phyloP scores from a whole-genome alignment of 2,888 invertebrate genomes.

The Scrobipalpa costella region DNA sequence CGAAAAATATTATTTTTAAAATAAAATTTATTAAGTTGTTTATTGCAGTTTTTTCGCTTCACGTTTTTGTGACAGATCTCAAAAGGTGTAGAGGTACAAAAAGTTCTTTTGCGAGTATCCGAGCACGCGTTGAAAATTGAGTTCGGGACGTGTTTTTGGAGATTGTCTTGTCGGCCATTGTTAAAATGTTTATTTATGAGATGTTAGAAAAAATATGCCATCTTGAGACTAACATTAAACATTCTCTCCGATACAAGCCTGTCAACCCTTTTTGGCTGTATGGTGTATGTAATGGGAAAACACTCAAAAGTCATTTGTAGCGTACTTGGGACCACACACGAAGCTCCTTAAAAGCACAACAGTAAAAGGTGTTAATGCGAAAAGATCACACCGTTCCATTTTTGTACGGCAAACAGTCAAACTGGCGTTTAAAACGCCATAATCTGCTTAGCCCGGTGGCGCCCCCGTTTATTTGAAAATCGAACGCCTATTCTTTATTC shows the following conservation, averaged over 20 bases:
- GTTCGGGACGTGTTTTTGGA: slow-evolving; percentile 38
- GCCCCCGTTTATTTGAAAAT: slow-evolving; percentile 62
- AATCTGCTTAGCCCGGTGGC: slow-evolving; percentile 69
- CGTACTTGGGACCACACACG: slow-evolving; percentile 67
- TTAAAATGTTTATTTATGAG: slow-evolving; percentile 40
- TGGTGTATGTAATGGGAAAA: neutral
- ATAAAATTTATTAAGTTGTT: slow-evolving; percentile 55
- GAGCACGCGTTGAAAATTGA: slow-evolving; percentile 71
- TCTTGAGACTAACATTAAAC: neutral
- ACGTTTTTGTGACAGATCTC: slow-evolving; percentile 54
- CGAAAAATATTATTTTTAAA: slow-evolving; percentile 7
- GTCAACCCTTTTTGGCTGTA: neutral
- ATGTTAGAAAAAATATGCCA: neutral
- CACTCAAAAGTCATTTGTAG: slow-evolving; percentile 26
- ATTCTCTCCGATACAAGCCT: too few relatives aligned
- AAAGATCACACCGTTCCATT: slow-evolving; percentile 70
- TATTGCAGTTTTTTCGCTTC: slow-evolving; percentile 56
- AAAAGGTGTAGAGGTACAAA: slow-evolving; percentile 64
- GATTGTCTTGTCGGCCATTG: slow-evolving; percentile 47
- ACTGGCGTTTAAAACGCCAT: slow-evolving; percentile 66
- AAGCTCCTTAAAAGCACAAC: slow-evolving; percentile 64
- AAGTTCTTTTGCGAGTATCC: slow-evolving; percentile 53
- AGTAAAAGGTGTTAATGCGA: slow-evolving; percentile 79
- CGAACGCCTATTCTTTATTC: slow-evolving; percentile 46
- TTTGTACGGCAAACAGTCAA: slow-evolving; percentile 68